Conservation (phyloP, 2,113 vertebrate species). For the Stictonetta naevosa region DNA sequence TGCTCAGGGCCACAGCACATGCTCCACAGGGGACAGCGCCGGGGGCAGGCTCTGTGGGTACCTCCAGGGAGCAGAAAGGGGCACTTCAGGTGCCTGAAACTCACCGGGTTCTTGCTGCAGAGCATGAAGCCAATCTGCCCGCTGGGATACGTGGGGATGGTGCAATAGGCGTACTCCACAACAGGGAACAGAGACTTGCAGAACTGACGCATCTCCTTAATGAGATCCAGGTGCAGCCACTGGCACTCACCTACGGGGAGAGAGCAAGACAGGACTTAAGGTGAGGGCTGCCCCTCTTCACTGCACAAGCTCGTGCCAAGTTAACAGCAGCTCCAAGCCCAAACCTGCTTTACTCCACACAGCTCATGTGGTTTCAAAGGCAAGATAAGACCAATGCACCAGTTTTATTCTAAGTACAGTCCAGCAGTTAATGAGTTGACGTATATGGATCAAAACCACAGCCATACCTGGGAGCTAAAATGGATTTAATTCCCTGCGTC, state of each 20-base stretch:
- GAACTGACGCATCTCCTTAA: conserved; percentile 96
- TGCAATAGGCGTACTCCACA: conserved; percentile 94
- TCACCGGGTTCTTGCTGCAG: conserved; percentile 95
- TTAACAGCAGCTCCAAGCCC: not conserved
- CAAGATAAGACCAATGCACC: not conserved
- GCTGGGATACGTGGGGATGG: conserved; percentile 96
- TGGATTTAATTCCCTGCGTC: not conserved
- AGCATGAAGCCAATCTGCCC: conserved; percentile 99
- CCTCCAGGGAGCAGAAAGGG: not conserved
- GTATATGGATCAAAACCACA: not conserved
- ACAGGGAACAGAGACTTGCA: conserved; percentile 95
- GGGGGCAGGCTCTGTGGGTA: not conserved
- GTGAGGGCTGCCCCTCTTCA: conserved; percentile 33
- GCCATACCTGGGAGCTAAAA: not conserved
- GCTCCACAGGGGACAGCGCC: not conserved
- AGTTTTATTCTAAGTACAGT: not conserved
- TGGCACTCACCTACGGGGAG: conserved; percentile 90
- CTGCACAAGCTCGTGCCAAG: not conserved
- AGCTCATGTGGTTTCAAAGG: not conserved
- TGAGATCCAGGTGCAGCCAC: conserved; percentile 97
- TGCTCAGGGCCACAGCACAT: not conserved
- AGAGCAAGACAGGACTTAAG: not conserved
- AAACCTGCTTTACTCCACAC: conserved; percentile 1
- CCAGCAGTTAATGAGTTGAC: not conserved
- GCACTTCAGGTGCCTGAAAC: conserved; percentile 10